phyloP scores from a whole-genome alignment of 2,797 vertebrate species.

The Thunnus albacares region DNA sequence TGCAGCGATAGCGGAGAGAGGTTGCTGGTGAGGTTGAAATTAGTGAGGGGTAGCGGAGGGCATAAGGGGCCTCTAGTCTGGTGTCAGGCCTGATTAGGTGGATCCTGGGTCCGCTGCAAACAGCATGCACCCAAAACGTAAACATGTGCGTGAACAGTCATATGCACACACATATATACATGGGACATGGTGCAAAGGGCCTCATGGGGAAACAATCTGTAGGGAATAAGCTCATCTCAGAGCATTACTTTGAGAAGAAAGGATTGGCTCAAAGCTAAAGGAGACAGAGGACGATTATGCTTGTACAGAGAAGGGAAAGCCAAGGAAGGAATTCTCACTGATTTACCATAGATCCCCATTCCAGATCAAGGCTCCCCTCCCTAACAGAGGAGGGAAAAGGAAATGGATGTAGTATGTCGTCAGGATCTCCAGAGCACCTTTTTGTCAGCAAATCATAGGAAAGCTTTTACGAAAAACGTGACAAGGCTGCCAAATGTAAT shows the following conservation, averaged over 20 bases:
- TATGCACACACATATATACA: constrained; percentile 35
- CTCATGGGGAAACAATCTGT: constrained; percentile 67
- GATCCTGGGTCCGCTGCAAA: constrained; percentile 64
- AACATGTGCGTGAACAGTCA: constrained; percentile 43
- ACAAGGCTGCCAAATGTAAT: constrained; percentile 80
- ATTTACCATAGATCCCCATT: constrained; percentile 55
- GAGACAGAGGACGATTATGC: constrained; percentile 39
- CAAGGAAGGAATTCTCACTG: constrained; percentile 43
- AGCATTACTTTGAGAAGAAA: constrained; percentile 21
- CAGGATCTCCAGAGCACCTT: constrained; percentile 60
- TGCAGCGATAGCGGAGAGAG: constrained; percentile 63
- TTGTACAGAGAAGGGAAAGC: constrained; percentile 30
- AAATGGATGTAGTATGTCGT: constrained; percentile 57
- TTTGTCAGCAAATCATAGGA: constrained; percentile 74
- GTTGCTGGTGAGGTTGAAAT: constrained; percentile 76
- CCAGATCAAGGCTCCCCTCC: constrained; percentile 46
- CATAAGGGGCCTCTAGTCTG: constrained; percentile 75
- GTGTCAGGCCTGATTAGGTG: constrained; percentile 86
- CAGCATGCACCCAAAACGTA: constrained; percentile 51
- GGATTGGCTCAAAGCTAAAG: constrained; percentile 21
- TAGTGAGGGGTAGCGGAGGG: constrained; percentile 65
- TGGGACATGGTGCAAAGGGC: constrained; percentile 58
- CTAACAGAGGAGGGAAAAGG: constrained; percentile 41
- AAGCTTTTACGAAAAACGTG: constrained; percentile 70
- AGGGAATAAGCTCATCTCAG: constrained; percentile 54